Evolutionary conservation across 2,888 invertebrate genomes (phyloP).

Genomic region (Sphaeridia pumilis): DNA sequence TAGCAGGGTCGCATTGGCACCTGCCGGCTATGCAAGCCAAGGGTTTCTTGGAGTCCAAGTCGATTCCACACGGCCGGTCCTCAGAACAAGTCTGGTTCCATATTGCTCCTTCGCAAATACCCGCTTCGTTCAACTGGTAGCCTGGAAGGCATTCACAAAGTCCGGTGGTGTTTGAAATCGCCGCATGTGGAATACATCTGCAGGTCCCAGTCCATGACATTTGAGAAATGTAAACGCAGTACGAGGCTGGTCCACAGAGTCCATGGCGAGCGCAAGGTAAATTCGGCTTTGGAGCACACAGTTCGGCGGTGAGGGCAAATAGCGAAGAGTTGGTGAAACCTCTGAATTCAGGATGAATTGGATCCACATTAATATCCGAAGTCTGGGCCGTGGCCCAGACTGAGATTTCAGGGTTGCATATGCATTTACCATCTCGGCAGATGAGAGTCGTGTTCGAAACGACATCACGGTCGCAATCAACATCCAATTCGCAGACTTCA

Average conservation of each 20-base stretch:
- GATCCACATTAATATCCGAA: background rate
- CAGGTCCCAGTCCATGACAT: background rate
- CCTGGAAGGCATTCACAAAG: background rate
- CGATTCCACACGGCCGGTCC: background rate
- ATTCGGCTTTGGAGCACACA: background rate
- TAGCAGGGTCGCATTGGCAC: constrained; percentile 1
- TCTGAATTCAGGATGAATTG: background rate
- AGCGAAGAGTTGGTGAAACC: background rate
- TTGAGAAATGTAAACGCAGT: background rate
- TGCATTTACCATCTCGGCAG: background rate
- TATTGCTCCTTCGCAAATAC: background rate
- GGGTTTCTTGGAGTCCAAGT: background rate
- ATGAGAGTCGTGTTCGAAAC: background rate
- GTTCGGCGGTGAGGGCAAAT: background rate
- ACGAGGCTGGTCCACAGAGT: background rate
- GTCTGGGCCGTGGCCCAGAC: background rate
- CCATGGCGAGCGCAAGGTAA: background rate
- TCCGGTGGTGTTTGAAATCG: background rate
- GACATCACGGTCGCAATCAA: background rate
- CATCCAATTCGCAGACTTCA: background rate
- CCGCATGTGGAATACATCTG: background rate
- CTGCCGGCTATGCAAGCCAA: background rate
- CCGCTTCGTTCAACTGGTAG: background rate
- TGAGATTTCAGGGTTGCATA: background rate
- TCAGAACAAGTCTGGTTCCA: background rate